Evolutionary conservation across 2,888 invertebrate genomes (phyloP), one percentile per base, ranked within the genome.

Genomic region (Lepidochrysops patricia): DNA sequence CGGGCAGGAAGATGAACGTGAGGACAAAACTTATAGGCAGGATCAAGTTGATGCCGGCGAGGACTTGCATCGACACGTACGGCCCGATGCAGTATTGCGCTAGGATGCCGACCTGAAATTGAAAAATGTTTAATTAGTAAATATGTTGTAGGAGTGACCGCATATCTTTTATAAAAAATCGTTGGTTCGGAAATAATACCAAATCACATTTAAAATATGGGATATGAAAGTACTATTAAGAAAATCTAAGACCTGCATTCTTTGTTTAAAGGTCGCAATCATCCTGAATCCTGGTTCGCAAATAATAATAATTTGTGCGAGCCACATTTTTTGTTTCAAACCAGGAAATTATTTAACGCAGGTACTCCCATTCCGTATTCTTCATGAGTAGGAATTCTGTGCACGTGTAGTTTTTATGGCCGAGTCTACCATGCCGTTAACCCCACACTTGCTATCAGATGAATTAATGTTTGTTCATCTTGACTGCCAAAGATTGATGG

Each of bases 1-100:
- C 94, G n/a, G 94, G 94, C 74, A 94, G 86, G 72, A 91, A 90
- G 34, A 91, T 76, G 74, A 93, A 91, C 15, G 88, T 78, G 13
- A 91, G 60, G 26, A 92, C 76, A 69, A 92, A 91, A 35, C 91
- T 67, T 34, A 92, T 75, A 9, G 93, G 91, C 60, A 92, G 80
- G 64, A 90, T 74, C 66, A 91, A 79, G 72, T 91, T 92, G 73
- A 92, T 86, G 60, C 81, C 81, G 60, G 91, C 91, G 64, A 91
- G 80, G 23, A 75, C 77, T 65, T 79, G 80, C 79, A 92, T 91
- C 64, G 90, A 80, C 50, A 90, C 91, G 69, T 85, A 91, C 3
- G 91, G 90, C 19, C 92, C 92, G 67, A 92, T 89, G 72, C 91
- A 84, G 79, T 91, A 92, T 65, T 92, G 91, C 69, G 91, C 77